phyloP scores from a whole-genome alignment of 2,888 invertebrate genomes.

The Acholoe squamosa region DNA sequence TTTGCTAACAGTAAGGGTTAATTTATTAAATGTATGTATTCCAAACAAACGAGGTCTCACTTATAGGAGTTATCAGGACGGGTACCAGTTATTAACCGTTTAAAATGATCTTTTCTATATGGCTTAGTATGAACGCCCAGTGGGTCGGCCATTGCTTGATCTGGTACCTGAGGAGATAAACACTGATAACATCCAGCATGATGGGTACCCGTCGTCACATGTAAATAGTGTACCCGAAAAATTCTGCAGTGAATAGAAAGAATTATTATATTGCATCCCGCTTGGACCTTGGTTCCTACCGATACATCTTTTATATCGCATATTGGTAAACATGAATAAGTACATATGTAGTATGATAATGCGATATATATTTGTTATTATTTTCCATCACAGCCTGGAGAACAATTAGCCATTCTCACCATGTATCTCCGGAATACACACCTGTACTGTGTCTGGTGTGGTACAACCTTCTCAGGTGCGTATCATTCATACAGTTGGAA shows the following conservation, averaged over 20 bases:
- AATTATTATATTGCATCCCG: background rate
- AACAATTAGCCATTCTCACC: conserved; percentile 87
- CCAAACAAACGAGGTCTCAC: no score
- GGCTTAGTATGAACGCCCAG: no score
- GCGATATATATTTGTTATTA: background rate
- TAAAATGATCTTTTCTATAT: no score
- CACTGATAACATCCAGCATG: no score
- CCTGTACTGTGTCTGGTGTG: conserved; percentile 92
- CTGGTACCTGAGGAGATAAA: no score
- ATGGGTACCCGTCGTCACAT: background rate
- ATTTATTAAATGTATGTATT: background rate
- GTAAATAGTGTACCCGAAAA: background rate
- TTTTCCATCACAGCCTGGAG: conserved; percentile 82
- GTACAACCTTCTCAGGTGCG: conserved; percentile 87
- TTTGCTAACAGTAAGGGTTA: background rate
- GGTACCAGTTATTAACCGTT: no score
- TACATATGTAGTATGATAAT: background rate
- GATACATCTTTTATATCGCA: background rate
- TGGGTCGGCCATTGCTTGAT: no score
- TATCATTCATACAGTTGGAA: background rate
- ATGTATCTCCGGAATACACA: conserved; percentile 88
- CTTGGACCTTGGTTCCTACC: background rate
- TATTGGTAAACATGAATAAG: background rate
- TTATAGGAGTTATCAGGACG: no score
- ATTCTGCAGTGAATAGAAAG: no score